A percentile compares a stretch with the other conserved stretches of the same genome.
These are phyloP conservation scores for Leiothrix lutea DNA, from an alignment of 2,113 vertebrate species.

Conservation along the genomic window DNA sequence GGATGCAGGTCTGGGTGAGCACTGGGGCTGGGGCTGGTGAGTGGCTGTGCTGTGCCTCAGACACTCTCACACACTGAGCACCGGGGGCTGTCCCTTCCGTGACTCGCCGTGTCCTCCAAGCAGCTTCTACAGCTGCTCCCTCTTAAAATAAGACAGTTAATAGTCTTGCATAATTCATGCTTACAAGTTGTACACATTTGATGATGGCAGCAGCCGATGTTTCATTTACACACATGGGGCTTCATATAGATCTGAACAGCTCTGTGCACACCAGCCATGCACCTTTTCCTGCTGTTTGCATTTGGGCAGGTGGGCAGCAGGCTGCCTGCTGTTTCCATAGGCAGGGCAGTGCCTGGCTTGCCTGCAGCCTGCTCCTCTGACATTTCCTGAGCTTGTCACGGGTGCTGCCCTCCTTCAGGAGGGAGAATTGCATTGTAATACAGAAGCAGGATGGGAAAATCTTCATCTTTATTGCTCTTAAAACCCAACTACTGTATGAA, in stretches of 20 bases:
- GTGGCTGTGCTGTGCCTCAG: not conserved
- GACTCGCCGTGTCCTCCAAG: not conserved
- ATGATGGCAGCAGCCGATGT: constrained; percentile 67
- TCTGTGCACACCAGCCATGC: not conserved
- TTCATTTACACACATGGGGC: constrained; percentile 50
- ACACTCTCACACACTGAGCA: too few relatives aligned
- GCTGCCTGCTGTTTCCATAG: not conserved
- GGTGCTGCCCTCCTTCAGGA: not conserved
- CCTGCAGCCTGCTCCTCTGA: not conserved
- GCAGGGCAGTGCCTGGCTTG: not conserved
- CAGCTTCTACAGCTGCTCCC: constrained; percentile 41
- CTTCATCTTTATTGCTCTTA: not conserved
- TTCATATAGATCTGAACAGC: not conserved
- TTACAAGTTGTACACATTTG: constrained; percentile 61
- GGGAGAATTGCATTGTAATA: not conserved
- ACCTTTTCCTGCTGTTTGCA: not conserved
- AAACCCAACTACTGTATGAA: not conserved
- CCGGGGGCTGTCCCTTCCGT: not conserved
- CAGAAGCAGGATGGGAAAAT: not conserved
- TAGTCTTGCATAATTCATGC: constrained; percentile 78
- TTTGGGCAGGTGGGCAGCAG: not conserved
- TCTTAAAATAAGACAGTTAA: constrained; percentile 43
- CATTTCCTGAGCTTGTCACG: not conserved
- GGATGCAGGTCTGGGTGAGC: not conserved
- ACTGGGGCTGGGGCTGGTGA: rapidly evolving